phyloP scores from a whole-genome alignment of 2,797 vertebrate species.

The Ctenochaetus hawaiiensis region DNA sequence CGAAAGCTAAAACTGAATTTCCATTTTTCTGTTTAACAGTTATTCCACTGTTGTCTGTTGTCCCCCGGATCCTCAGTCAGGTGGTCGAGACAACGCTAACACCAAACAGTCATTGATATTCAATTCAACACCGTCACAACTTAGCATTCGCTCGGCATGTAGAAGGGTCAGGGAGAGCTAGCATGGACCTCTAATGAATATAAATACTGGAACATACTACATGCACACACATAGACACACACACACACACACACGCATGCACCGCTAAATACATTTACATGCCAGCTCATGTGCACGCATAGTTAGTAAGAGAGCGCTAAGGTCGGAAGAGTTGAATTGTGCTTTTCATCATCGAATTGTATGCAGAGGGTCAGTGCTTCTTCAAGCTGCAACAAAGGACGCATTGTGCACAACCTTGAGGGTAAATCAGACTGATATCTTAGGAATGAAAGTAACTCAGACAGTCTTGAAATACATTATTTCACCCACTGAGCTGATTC shows the following conservation, averaged over 20 bases:
- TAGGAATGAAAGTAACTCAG: slow-evolving; percentile 27
- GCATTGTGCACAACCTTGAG: slow-evolving; percentile 8
- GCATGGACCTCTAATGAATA: slow-evolving; percentile 71
- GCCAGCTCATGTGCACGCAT: slow-evolving; percentile 29
- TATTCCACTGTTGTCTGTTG: slow-evolving; percentile 11
- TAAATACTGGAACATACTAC: slow-evolving; percentile 59
- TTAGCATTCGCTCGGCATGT: slow-evolving; percentile 71
- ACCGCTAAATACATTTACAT: slow-evolving; percentile 44
- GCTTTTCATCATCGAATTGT: slow-evolving; percentile 64
- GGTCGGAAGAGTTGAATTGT: slow-evolving; percentile 59
- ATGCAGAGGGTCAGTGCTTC: slow-evolving; percentile 41
- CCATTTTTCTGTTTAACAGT: slow-evolving; percentile 6
- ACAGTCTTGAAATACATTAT: slow-evolving; percentile 38
- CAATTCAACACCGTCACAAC: slow-evolving; percentile 57
- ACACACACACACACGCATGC: slow-evolving; percentile 5
- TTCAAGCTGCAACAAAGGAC: slow-evolving; percentile 36
- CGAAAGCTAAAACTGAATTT: neutral
- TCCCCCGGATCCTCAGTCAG: slow-evolving; percentile 13
- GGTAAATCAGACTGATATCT: slow-evolving; percentile 33
- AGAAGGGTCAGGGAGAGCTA: slow-evolving; percentile 67
- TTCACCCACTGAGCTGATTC: slow-evolving; percentile 23
- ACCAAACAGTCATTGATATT: slow-evolving; percentile 71
- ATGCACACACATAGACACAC: slow-evolving; percentile 4
- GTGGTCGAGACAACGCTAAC: slow-evolving; percentile 43
- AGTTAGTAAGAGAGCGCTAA: slow-evolving; percentile 25